Base-by-base conservation (phyloP, 2,888 invertebrate species). In the Eilema sororculum region DNA sequence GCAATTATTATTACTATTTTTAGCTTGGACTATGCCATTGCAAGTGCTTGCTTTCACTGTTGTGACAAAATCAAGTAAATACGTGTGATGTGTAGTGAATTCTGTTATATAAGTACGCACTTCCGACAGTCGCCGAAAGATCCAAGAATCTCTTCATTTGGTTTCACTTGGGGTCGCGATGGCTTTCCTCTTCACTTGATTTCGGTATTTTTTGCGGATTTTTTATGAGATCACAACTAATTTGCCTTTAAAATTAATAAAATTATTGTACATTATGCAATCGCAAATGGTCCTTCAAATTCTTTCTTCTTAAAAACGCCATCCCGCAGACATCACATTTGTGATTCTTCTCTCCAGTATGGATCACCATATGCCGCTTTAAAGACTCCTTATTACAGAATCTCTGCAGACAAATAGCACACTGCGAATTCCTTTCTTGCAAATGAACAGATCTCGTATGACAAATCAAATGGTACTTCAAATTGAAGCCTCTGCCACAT, bases 291-390 rank as follows among this genome's bases (percentile, higher is more conserved):
- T 94, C 93, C 72, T 92, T 93, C 72, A 95, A 86, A 78, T 95
- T 95, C 77, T 95, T 95, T 57, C 95, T 86, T 24, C 95, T 88
- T 77, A 94, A 83, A 64, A 95, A 95, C 0, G 94, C 94, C 90
- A 95, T 94, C 0, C 95, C 92, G 68, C 96, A 96, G 3, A 95
- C 89, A 65, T 95, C 93, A 68, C 96, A 96, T 73, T 95, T 95
- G 70, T 95, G 95, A 67, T 96, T 96, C 81, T 96, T 96, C 63
- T 95, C 95, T 0, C 95, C 96, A 0, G 96, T 95, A 74, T 96
- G 96, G 58, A 95, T 96, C 6, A 96, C 94, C 95, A 96, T 95
- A 72, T 96, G 96, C 0, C 95, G 87, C 71, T 96, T 96, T 77
- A 96, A 83, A 12, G 96, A 95, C 70, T 96, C 95, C 78, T 96